Conservation (phyloP, 2,113 vertebrate genomes). For the Crotophaga sulcirostris region DNA sequence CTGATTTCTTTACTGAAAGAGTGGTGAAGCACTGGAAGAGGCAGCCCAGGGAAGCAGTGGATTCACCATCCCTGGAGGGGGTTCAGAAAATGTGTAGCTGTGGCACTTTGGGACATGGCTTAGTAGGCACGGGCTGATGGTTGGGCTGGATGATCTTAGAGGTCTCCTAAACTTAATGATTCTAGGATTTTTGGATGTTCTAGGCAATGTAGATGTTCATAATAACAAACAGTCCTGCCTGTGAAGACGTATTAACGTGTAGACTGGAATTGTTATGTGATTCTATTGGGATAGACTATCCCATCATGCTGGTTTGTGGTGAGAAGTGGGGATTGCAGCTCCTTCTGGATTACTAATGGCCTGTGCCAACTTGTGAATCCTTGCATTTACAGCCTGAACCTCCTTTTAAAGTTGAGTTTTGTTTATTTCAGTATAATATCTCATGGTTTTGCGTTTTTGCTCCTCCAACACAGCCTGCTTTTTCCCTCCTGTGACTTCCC, state of each 20-base stretch:
- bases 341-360: neutral
- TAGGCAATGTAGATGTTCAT: rapidly evolving
- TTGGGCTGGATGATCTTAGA: no score
- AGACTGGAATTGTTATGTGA: neutral
- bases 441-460: neutral
- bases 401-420: no score
- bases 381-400: neutral
- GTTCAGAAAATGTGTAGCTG: no score
- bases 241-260: neutral
- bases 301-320: neutral
- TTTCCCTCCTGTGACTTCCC: neutral
- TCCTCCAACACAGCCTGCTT: neutral
- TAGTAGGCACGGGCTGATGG: no score
- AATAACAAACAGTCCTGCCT: neutral
- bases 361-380: neutral
- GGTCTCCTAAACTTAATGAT: no score
- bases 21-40: no score
- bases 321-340: neutral
- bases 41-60: no score
- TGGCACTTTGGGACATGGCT: no score
- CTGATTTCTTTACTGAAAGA: neutral
- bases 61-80: no score
- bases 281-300: neutral
- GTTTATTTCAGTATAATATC: neutral
- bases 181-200: neutral